Base-by-base conservation (phyloP, 1,140 invertebrate species). In the Psilanteris sp. region DNA sequence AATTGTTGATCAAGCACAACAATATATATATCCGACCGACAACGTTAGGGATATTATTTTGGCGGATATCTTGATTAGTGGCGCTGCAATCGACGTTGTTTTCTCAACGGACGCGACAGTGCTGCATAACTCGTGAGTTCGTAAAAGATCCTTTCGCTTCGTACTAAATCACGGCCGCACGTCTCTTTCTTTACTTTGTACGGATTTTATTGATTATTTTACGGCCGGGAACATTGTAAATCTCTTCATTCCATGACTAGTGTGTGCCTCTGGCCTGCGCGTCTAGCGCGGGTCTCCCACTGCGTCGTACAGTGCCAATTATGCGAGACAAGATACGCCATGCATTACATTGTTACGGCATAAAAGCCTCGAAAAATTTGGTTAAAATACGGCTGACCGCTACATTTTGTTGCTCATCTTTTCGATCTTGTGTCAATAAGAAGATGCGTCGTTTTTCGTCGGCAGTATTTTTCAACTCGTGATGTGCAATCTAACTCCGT, bases 141-240 rank as follows among this genome's bases (percentile, higher is more conserved):
- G 52, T 77, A 77, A 77, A 77, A 70, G 77, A 59, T 62, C 73
- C 62, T 75, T 70, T 76, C 79, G 80, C 74, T 81, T 78, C 73
- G 77, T 67, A 87, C 83, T 87, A 87, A 87, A 87, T 87, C 86
- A 87, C 37, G 62, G 76, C 80, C 78, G 84, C 84, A 83, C 83
- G 86, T 87, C 85, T 64, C 80, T 87, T 86, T 87, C 85, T 87
- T 87, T 87, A 87, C 85, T 86, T 87, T 87, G 82, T 75, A 54
- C 79, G 77, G 81, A 87, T 87, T 87, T 87, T 87, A 87, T 87
- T 87, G 86, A 87, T 87, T 87, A 87, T 87, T 87, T 87, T 87
- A 87, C 80, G 82, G 79, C 81, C 83, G 75, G 71, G 82, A 87
- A 85, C 85, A 87, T 84, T 87, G 85, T 87, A 87, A 87, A 87